Conservation (phyloP, 1,140 invertebrate genomes). For the Oryzaephilus surinamensis region DNA sequence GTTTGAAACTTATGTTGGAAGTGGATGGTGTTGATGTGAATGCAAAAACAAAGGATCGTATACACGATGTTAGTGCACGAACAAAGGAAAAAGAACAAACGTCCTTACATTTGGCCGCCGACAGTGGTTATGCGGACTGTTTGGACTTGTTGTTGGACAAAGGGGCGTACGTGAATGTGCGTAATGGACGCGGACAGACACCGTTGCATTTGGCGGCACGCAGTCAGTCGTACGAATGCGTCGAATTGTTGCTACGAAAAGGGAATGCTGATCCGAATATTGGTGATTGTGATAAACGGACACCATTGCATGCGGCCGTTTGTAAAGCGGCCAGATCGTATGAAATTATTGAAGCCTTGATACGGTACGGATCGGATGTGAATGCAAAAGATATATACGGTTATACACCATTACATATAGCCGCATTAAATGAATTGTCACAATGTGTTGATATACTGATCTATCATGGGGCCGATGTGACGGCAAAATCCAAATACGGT, state of each 20-base stretch:
- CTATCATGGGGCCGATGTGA: slow-evolving; percentile 73
- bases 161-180: slow-evolving; percentile 56
- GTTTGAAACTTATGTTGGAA: slow-evolving; percentile 56
- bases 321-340: slow-evolving; percentile 63
- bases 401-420: slow-evolving; percentile 79
- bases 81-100: slow-evolving; percentile 60
- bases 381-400: slow-evolving; percentile 81
- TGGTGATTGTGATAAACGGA: slow-evolving; percentile 65
- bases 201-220: slow-evolving; percentile 66
- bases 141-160: slow-evolving; percentile 59
- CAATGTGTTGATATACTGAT: slow-evolving; percentile 73
- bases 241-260: slow-evolving; percentile 60
- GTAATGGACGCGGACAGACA: slow-evolving; percentile 65
- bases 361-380: slow-evolving; percentile 68
- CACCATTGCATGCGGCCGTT: slow-evolving; percentile 65
- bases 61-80: too few species aligned
- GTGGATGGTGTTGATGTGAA: slow-evolving; percentile 51
- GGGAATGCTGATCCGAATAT: slow-evolving; percentile 62
- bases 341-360: slow-evolving; percentile 61
- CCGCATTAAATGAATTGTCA: slow-evolving; percentile 72
- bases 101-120: slow-evolving; percentile 68
- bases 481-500: slow-evolving; percentile 70
- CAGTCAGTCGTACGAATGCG: slow-evolving; percentile 65
- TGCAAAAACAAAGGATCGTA: slow-evolving; percentile 47
- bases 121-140: slow-evolving; percentile 64